These are phyloP conservation scores for Hypotaenidia okinawae DNA, from an alignment of 2,797 vertebrate genomes.

Conservation along the genomic window DNA sequence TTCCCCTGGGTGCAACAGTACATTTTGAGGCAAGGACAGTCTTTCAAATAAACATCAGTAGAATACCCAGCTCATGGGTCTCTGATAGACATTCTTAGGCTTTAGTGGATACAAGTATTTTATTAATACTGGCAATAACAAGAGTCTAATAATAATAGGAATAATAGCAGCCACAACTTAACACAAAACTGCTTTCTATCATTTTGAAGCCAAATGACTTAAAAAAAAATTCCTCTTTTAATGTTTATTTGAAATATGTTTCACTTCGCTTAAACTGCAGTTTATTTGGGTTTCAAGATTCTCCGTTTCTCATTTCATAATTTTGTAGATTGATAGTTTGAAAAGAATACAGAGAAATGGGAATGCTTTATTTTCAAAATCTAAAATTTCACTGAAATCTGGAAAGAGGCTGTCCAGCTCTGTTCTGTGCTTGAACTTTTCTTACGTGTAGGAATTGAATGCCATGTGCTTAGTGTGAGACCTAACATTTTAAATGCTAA, in stretches of 20 bases:
- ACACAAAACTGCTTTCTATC: neutral
- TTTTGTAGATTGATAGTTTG: neutral
- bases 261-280: neutral
- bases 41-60: constrained; percentile 52
- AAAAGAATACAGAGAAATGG: neutral
- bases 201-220: neutral
- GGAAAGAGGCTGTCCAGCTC: neutral
- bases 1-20: neutral
- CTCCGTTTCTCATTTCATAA: constrained; percentile 7
- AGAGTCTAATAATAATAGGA: neutral
- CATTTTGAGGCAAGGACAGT: constrained; percentile 11
- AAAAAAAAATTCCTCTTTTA: neutral
- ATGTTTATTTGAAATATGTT: constrained; percentile 37
- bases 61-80: neutral
- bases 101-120: constrained; percentile 3
- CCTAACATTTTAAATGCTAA: neutral
- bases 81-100: neutral
- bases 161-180: neutral
- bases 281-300: constrained; percentile 34
- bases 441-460: neutral
- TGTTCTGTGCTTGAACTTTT: constrained; percentile 24
- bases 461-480: neutral
- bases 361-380: constrained; percentile 48
- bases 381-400: constrained; percentile 46
- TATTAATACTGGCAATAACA: constrained; percentile 46